These are phyloP conservation scores for Anthopleura xanthogrammica DNA, from an alignment of 92 coral and sea anemone species.

Conservation along the genomic window DNA sequence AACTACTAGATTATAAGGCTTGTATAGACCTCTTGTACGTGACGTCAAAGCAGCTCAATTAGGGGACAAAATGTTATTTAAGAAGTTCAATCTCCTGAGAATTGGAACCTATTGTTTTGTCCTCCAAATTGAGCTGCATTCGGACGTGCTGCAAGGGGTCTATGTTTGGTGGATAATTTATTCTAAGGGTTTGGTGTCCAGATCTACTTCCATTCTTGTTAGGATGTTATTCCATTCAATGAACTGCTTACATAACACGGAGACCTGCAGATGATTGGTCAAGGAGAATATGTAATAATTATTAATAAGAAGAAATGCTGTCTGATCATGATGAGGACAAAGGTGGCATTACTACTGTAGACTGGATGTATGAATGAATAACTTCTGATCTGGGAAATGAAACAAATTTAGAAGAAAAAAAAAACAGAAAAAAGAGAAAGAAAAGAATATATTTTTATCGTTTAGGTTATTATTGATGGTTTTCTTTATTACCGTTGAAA, in stretches of 20 bases:
- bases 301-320: not conserved
- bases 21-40: too few species aligned
- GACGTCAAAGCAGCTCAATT: too few species aligned
- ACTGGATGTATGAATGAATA: not conserved
- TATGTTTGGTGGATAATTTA: conserved; percentile 3
- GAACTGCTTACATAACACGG: conserved; percentile 80
- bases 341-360: not conserved
- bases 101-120: too few species aligned
- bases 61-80: too few species aligned
- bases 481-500: too few species aligned
- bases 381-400: not conserved
- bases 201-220: conserved; percentile 78
- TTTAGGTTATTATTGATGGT: too few species aligned
- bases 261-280: conserved; percentile 57
- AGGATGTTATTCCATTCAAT: conserved; percentile 86
- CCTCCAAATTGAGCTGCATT: too few species aligned
- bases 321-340: not conserved
- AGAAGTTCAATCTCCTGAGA: too few species aligned
- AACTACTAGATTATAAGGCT: too few species aligned
- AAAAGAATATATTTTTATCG: too few species aligned
- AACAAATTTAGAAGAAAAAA: not conserved
- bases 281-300: conserved; percentile 28
- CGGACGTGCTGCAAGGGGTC: too few species aligned
- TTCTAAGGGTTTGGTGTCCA: conserved; percentile 71
- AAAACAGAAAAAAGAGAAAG: not conserved